Evolutionary conservation across 2,113 vertebrate species (phyloP), one percentile per base, ranked within the genome.

Genomic region (Paratilapia polleni): DNA sequence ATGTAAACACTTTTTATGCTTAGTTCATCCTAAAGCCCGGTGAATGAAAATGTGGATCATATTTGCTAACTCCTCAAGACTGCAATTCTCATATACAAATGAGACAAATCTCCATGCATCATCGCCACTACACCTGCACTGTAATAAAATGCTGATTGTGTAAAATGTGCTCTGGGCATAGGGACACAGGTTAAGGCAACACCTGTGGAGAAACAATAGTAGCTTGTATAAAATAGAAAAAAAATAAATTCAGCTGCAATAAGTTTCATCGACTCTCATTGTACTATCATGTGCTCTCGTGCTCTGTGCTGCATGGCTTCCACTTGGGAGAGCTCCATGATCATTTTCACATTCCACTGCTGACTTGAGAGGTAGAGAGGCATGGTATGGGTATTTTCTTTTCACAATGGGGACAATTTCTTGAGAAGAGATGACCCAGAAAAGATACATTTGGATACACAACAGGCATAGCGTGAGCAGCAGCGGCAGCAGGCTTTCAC

Each of bases 131-230:
- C 56, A 82, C 78, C 61, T 76, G 57, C 88, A 34, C 77, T 73
- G 43, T 60, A 17, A 58, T 56, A 88, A 93, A 92, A 20, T 88
- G 93, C 83, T 94, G 87, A 93, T 81, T 26, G 70, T 87, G 90
- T 47, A 11, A 82, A 92, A 88, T 19, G 68, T 59, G 56, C 19
- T 82, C 80, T 75, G 88, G 52, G 83, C 47, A 64, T 70, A 57
- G 90, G 85, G 89, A 85, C 73, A 14, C 2, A 13, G 58, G 77
- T 90, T 87, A 87, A 82, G 81, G 62, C 80, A 90, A 87, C 88
- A 93, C 89, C 85, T 92, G 87, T 91, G 54, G 83, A 87, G 82
- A 87, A 91, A 92, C 83, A 87, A 90, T 78, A 64, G 80, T 22
- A 61, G 77, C 49, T 85, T 87, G 54, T 75, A 77, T 81, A 15